phyloP scores from a whole-genome alignment of 2,113 vertebrate species.

The Excalfactoria chinensis region DNA sequence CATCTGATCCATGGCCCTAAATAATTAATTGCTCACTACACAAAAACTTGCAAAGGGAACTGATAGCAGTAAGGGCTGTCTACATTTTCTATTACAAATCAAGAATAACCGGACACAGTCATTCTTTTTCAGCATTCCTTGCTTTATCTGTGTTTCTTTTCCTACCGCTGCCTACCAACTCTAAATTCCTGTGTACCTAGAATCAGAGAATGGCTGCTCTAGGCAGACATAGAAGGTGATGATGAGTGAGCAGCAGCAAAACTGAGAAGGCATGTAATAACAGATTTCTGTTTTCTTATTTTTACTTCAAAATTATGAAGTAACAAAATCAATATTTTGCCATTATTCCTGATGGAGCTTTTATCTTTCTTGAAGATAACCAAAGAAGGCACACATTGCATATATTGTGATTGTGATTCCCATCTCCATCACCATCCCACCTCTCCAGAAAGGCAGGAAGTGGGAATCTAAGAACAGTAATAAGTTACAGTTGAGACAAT shows the following conservation, averaged over 20 bases:
- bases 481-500: neutral
- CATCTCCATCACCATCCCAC: neutral
- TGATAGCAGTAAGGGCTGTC: neutral
- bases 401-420: neutral
- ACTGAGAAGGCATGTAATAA: neutral
- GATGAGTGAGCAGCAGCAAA: neutral
- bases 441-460: neutral
- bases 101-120: neutral
- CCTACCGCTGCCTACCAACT: neutral
- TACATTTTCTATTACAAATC: neutral
- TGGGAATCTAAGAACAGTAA: neutral
- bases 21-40: neutral
- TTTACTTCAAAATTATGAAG: neutral
- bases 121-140: neutral
- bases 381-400: neutral
- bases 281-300: neutral
- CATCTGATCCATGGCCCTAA: neutral
- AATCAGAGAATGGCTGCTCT: neutral
- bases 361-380: neutral
- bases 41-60: constrained; percentile 16
- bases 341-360: neutral
- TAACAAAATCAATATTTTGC: neutral
- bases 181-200: neutral
- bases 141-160: neutral
- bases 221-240: neutral